These are phyloP conservation scores for Plodia interpunctella DNA, from an alignment of 1,140 invertebrate species.

Conservation along the genomic window DNA sequence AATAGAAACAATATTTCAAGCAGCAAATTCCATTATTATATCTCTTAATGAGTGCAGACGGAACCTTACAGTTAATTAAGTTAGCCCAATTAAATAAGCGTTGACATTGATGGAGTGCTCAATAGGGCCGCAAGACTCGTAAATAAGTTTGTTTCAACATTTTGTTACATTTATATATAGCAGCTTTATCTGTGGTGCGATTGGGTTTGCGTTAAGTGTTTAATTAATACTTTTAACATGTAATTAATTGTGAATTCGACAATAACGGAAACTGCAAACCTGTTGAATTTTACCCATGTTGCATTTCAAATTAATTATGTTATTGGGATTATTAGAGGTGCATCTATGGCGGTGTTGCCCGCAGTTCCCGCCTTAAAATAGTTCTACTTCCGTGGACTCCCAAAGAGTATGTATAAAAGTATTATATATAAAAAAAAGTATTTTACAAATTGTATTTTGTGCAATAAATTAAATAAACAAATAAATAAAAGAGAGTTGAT, in stretches of 20 bases:
- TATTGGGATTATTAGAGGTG: no score
- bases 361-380: no score
- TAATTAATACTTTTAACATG: neutral
- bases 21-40: conserved; percentile 1
- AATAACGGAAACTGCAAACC: neutral
- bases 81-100: conserved; percentile 3
- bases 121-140: neutral
- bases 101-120: neutral
- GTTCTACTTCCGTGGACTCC: no score
- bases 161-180: conserved; percentile 6
- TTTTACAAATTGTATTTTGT: no score
- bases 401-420: no score
- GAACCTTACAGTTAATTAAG: conserved; percentile 2
- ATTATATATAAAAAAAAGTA: no score
- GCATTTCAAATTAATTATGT: no score
- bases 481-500: no score
- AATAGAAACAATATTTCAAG: neutral
- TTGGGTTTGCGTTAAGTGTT: neutral
- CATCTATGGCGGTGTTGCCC: no score
- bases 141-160: conserved; percentile 4
- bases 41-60: conserved; percentile 6
- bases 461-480: no score
- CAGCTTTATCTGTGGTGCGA: neutral
- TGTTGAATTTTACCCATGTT: no score
- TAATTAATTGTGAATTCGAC: neutral